Evolutionary conservation across 2,113 vertebrate genomes (phyloP).

Genomic region (Microtus oregoni): DNA sequence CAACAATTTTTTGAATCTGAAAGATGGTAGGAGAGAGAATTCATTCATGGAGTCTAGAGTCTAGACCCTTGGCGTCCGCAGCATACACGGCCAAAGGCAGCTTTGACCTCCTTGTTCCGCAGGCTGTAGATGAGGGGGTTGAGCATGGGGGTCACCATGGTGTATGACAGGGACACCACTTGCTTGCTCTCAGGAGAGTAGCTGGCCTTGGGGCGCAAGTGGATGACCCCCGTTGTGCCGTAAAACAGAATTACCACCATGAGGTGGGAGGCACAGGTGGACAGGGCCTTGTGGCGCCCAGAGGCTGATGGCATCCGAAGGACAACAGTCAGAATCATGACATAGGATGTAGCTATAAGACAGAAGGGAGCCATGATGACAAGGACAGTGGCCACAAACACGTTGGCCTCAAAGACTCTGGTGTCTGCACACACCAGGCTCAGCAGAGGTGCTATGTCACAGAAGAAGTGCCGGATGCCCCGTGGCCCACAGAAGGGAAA

Average conservation of each 20-base stretch:
- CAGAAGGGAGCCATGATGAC: constrained; percentile 46
- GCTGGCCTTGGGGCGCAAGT: constrained; percentile 60
- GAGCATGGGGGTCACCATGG: constrained; percentile 43
- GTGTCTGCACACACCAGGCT: constrained; percentile 45
- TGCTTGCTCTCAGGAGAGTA: constrained; percentile 68
- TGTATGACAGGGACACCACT: constrained; percentile 62
- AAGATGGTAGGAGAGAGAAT: not conserved
- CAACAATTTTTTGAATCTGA: not conserved
- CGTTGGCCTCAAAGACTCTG: constrained; percentile 40
- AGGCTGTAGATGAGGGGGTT: constrained; percentile 36
- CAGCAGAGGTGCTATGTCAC: constrained; percentile 57
- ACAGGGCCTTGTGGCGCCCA: constrained; percentile 34
- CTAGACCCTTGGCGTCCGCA: not conserved
- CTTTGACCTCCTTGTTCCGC: constrained; percentile 67
- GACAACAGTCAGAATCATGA: not conserved
- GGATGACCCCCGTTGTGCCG: constrained; percentile 53
- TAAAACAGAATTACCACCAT: constrained; percentile 53
- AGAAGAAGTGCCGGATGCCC: not conserved
- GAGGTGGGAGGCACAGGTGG: constrained; percentile 18
- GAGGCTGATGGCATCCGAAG: not conserved
- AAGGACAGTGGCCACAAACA: not conserved
- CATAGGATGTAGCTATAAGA: constrained; percentile 22
- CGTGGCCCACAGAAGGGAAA: constrained; percentile 62
- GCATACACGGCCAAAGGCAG: constrained; percentile 45
- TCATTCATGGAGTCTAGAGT: not conserved